phyloP scores from a whole-genome alignment of 2,888 invertebrate genomes.

The Sesia bembeciformis region DNA sequence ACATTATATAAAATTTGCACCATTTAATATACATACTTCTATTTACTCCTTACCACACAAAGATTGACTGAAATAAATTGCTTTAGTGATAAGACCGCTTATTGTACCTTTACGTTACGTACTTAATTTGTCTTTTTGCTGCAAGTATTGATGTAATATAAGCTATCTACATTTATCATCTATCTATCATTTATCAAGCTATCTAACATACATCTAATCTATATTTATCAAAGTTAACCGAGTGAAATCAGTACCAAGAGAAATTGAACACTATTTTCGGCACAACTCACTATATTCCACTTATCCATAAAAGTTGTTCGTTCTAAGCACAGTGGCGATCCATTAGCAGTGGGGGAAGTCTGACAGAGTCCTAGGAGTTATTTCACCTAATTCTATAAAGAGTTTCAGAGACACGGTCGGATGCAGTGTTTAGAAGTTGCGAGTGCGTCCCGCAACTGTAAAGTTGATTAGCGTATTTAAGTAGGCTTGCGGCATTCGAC shows the following conservation, averaged over 20 bases:
- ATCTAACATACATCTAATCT: no score
- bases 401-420: conserved; percentile 40
- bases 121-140: no score
- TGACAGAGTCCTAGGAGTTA: conserved; percentile 55
- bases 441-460: conserved; percentile 38
- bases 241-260: not conserved
- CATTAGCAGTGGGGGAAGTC: conserved; percentile 56
- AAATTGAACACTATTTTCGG: conserved; percentile 47
- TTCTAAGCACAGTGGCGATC: conserved; percentile 62
- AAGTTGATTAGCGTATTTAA: conserved; percentile 44
- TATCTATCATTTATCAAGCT: no score
- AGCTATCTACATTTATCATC: no score
- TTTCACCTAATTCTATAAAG: conserved; percentile 66
- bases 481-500: conserved; percentile 34
- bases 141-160: no score
- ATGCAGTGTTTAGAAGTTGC: conserved; percentile 46
- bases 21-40: no score
- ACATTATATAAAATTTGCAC: no score
- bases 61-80: no score
- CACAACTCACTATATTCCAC: conserved; percentile 49
- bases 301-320: conserved; percentile 62
- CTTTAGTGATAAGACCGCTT: no score
- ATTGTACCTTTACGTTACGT: no score
- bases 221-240: no score
- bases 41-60: no score